phyloP scores from a whole-genome alignment of 2,797 vertebrate species.

The Natrix natrix region DNA sequence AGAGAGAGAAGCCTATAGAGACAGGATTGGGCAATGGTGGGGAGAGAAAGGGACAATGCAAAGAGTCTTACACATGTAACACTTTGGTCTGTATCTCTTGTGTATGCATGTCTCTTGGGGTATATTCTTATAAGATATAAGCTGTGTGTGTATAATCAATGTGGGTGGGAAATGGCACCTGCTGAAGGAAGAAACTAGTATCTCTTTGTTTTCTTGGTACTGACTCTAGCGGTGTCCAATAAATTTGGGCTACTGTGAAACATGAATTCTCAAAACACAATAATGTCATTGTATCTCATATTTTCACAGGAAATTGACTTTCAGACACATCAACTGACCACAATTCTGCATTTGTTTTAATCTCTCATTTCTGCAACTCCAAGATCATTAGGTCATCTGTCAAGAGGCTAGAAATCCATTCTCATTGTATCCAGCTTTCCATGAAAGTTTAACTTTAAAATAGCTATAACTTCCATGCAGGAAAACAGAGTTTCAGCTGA shows the following conservation, averaged over 20 bases:
- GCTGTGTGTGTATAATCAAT: not conserved
- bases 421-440: slow-evolving; percentile 8
- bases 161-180: not conserved
- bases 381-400: not conserved
- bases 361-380: not conserved
- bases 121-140: not conserved
- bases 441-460: slow-evolving; percentile 35
- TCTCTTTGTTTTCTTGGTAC: not conserved
- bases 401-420: slow-evolving; percentile 31
- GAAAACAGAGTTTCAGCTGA: slow-evolving; percentile 42
- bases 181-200: not conserved
- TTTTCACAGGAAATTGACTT: not conserved
- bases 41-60: not conserved
- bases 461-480: slow-evolving; percentile 10
- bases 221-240: not conserved
- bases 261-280: not conserved
- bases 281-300: not conserved
- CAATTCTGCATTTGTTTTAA: not conserved
- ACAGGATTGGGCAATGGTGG: not conserved
- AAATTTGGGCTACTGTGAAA: not conserved
- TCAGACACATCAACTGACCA: not conserved
- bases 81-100: not conserved
- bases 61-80: not conserved
- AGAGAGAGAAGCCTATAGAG: slow-evolving; percentile 30
- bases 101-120: not conserved